Evolutionary conservation across 2,797 vertebrate genomes (phyloP), one percentile per base, ranked within the genome.

Genomic region (Cyclura pinguis): DNA sequence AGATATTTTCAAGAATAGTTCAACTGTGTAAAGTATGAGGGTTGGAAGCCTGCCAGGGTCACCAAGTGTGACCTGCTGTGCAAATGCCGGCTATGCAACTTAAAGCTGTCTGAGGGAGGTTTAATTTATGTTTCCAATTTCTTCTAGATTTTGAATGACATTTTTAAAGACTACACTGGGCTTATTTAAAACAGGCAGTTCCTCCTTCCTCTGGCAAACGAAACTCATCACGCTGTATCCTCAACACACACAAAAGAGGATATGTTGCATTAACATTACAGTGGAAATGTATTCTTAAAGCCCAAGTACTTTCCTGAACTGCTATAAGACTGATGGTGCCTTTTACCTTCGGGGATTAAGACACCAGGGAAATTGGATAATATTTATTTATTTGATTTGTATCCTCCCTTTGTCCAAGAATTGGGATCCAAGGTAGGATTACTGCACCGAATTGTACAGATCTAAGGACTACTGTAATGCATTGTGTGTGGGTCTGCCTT

Each of bases 21-120:
- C 88, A 82, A 91, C 87, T 95, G 80, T 90, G 80, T 86, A 89
- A 89, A 96, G 91, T 82, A 92, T 0, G 24, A 95, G 35, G 24
- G 29, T 74, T 94, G 94, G 91, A 93, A 92, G 92, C 62, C 72
- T 83, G 92, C 94, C 94, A 91, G 84, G 52, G 73, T 93, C 95
- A 93, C 93, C 86, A 95, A 94, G 92, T 89, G 67, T 94, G 93
- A 95, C 94, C 91, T 92, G 89, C 93, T 95, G 94, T 90, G 94
- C 85, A 94, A 95, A 92, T 86, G 90, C 90, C 94, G 92, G 93
- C 94, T 89, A 86, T 88, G 89, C 91, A 95, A 93, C 80, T 94
- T 94, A 92, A 92, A 93, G 76, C 86, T 95, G 81, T 90, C 93
- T 92, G 67, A 89, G 88, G 80, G 93, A 32, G 92, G 91, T 94